Evolutionary conservation across 2,113 vertebrate species (phyloP).

Genomic region (Dipodomys ordii): DNA sequence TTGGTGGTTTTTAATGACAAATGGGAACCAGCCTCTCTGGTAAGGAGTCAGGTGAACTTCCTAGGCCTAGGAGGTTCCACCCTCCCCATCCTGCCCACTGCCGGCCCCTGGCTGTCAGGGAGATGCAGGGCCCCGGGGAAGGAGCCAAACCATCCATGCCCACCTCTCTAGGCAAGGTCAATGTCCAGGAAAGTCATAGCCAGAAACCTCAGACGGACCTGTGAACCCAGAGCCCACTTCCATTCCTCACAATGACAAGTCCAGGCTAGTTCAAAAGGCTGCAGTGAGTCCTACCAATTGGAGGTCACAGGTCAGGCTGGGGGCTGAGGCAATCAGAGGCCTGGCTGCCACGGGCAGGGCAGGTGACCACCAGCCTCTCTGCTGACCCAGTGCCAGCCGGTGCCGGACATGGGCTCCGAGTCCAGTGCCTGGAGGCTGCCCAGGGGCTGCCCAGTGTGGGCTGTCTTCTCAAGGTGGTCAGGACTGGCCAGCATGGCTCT

Average conservation of each 20-base stretch:
- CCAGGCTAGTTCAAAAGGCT: background rate
- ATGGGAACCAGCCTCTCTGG: background rate
- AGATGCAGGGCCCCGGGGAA: background rate
- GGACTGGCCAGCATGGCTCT: background rate
- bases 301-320: too few species aligned
- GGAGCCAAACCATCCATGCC: background rate
- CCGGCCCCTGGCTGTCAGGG: background rate
- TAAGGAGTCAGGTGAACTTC: background rate
- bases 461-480: too few species aligned
- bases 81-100: too few species aligned
- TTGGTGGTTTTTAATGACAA: background rate
- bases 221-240: too few species aligned
- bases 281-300: background rate
- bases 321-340: background rate
- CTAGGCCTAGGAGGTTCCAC: too few species aligned
- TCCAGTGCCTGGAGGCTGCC: background rate
- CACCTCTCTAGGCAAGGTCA: rapidly evolving
- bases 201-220: background rate
- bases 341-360: too few species aligned
- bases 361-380: background rate
- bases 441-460: background rate
- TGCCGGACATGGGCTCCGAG: background rate
- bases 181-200: background rate
- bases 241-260: rapidly evolving
- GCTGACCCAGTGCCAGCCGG: rapidly evolving